phyloP scores from a whole-genome alignment of 1,140 invertebrate species.

The Augochlora pura region DNA sequence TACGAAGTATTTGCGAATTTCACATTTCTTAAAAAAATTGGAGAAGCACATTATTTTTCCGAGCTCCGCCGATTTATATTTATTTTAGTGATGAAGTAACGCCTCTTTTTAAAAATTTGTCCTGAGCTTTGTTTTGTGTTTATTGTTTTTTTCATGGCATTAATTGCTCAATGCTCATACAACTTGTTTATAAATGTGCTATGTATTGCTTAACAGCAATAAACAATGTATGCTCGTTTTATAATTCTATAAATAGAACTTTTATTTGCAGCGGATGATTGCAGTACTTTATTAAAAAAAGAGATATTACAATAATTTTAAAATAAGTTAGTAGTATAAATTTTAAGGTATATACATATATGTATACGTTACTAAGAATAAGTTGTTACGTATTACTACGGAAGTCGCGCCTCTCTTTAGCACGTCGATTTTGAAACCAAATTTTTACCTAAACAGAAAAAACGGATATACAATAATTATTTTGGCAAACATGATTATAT shows the following conservation, averaged over 20 bases:
- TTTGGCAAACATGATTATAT: too few species aligned
- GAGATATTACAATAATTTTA: not conserved
- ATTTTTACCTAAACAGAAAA: conserved; percentile 85
- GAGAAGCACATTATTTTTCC: too few species aligned
- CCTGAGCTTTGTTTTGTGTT: not conserved
- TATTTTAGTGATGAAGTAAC: too few species aligned
- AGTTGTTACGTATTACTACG: not conserved
- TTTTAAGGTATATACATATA: not conserved
- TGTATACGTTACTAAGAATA: too few species aligned
- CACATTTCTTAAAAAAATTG: too few species aligned
- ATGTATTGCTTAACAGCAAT: not conserved
- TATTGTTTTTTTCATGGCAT: not conserved
- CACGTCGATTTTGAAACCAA: conserved; percentile 91
- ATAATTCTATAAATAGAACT: not conserved
- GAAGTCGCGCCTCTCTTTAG: conserved; percentile 84
- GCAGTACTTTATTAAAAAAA: not conserved
- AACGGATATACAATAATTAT: too few species aligned
- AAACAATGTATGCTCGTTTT: not conserved
- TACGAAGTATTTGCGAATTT: too few species aligned
- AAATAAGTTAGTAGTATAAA: not conserved
- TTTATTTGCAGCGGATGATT: not conserved
- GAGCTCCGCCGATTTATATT: too few species aligned
- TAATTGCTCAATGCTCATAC: not conserved
- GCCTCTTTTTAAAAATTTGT: not conserved
- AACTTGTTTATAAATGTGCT: too few species aligned